Evolutionary conservation across 1,140 invertebrate genomes (phyloP), one percentile per base, ranked within the genome.

Genomic region (Sycophila sp.): DNA sequence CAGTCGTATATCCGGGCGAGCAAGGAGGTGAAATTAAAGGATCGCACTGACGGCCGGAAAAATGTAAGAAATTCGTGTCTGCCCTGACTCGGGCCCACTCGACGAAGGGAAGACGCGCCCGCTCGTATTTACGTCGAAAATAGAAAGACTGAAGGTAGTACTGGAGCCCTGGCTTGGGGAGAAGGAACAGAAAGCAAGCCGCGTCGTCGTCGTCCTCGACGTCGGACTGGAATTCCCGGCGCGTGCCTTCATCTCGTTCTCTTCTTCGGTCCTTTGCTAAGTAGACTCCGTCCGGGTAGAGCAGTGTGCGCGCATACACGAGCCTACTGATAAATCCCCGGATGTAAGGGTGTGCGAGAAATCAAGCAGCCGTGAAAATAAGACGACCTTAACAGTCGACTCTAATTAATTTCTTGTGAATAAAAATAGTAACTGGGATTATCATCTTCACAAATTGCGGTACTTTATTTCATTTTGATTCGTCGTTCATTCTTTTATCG

Each of bases 21-120:
- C 7, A 17, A 47, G 19, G 24, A 36, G 47, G 38, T 28, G 19
- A 60, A 60, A 63, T 63, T 40, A 62, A 69, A 69, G 36, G 49
- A 63, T 69, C 59, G 30, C n/a, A 26, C n/a, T 36, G 56, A 55
- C 45, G 32, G 15, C 13, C 22, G 22, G 26, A 69, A 63, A 69
- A 69, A 69, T 69, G 45, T 45, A 42, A 69, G 26, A 63, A 69
- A 69, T 69, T 62, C 49, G 42, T 55, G 58, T 40, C 26, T 66
- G 4, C 7, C 47, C 24, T 13, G 2, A 11, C 24, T 42, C 40
- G 1, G 28, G 15, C 53, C 2, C 4, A 17, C 26, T n/a, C 53
- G 1, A 42, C 40, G n/a, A n/a, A n/a, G n/a, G n/a, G 5, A 24
- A n/a, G 6, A 19, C 34, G 8, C 34, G 11, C 19, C 5, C n/a